These are phyloP conservation scores for Polypedilum pembai DNA, from an alignment of 1,140 invertebrate genomes.

Conservation along the genomic window DNA sequence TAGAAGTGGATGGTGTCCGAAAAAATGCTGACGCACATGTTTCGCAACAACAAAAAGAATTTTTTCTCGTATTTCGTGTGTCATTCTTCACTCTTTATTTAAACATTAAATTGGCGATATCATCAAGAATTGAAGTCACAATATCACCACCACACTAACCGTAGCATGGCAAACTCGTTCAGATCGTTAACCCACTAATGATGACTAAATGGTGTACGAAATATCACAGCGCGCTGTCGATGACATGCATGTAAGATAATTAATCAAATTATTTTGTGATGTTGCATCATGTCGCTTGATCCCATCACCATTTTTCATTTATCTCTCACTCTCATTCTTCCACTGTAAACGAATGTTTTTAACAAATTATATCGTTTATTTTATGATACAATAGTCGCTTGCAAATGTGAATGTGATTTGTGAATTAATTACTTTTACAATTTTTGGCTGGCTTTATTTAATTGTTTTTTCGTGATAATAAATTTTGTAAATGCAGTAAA, in stretches of 20 bases:
- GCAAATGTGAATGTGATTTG: too few relatives aligned
- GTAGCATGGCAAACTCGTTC: background rate
- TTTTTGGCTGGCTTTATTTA: too few relatives aligned
- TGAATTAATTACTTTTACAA: too few relatives aligned
- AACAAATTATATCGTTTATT: too few relatives aligned
- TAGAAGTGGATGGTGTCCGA: slow-evolving; percentile 12
- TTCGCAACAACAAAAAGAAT: background rate
- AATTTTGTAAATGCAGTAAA: too few relatives aligned
- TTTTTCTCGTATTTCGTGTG: background rate
- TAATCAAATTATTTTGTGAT: slow-evolving; percentile 24
- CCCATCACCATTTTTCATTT: too few relatives aligned
- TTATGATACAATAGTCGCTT: too few relatives aligned
- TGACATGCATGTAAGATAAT: slow-evolving; percentile 24
- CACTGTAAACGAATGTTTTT: too few relatives aligned
- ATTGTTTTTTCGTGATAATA: too few relatives aligned
- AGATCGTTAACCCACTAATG: slow-evolving; percentile 23
- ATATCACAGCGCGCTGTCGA: background rate
- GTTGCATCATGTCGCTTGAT: background rate
- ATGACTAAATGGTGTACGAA: background rate
- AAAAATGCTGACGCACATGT: slow-evolving; percentile 14
- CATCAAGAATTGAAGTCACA: background rate
- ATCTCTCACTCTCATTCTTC: too few relatives aligned
- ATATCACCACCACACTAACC: slow-evolving; percentile 1
- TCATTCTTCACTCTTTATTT: background rate
- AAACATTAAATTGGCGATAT: slow-evolving; percentile 17